Evolutionary conservation across 2,113 vertebrate species (phyloP), one percentile per base, ranked within the genome.

Genomic region (Microtus ochrogaster): DNA sequence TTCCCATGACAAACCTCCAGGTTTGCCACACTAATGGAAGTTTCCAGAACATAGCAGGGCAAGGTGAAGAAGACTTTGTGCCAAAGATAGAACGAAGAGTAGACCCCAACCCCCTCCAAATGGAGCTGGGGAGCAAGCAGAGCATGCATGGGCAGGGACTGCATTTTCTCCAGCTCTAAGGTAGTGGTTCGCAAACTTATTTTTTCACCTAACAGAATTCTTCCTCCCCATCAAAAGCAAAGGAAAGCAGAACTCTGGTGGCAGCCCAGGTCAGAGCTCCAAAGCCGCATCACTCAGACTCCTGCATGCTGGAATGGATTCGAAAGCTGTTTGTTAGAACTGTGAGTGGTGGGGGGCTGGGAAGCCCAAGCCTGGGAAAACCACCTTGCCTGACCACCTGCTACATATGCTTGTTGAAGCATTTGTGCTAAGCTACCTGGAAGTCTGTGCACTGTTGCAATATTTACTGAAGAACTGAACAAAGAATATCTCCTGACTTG

Each of bases 201-300:
- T 81, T 73, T 92, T 88, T 96, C 44, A 79, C 90, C 52, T 63
- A 74, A 24, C n/a, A 33, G 28, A 85, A 76, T 16, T 91, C 47
- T 77, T 91, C 55, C 24, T 95, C 87, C 28, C 47, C 81, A 70
- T 49, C 22, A 12, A 88, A 79, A 76, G 4, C 9, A 70, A 85
- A 92, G 4, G 36, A 76, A 76, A 94, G 41, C 81, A 95, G 55
- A 36, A 65, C 3, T 84, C 41, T 76, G 55, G 76, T 6, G 58
- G 76, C 63, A 58, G 76, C n/a, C 13, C n/a, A 91, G 33, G 21
- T 63, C 55, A 79, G 39, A 1, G 28, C 13, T 52, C 78, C 93
- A 63, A 36, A 73, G 33, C 2, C 30, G 72, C 24, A 13, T 61
- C 22, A 47, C 7, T 68, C 55, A 78, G 78, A 41, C 22, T 63